Evolutionary conservation across 2,888 invertebrate species (phyloP).

Genomic region (Diogma glabrata): DNA sequence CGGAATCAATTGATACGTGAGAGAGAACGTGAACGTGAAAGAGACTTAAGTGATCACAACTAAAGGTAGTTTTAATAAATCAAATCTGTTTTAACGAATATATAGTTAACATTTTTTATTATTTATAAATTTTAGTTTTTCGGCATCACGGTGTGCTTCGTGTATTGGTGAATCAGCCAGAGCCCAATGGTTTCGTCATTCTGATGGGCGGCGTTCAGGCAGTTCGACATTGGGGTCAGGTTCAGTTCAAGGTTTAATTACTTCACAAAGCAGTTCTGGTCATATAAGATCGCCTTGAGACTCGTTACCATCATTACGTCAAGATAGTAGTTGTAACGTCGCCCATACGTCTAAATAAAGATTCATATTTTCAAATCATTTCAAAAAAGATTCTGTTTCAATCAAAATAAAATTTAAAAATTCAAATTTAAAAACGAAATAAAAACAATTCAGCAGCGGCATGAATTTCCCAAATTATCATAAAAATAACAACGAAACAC

Average conservation of each 20-base stretch:
- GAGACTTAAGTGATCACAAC: constrained; percentile 66
- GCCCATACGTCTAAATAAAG: too few relatives aligned
- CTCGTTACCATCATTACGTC: constrained; percentile 70
- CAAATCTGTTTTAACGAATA: too few relatives aligned
- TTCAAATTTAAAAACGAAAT: too few relatives aligned
- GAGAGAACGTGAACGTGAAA: constrained; percentile 57
- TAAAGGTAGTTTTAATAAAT: constrained; percentile 42
- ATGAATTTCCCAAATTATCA: too few relatives aligned
- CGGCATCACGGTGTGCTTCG: constrained; percentile 63
- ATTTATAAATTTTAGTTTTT: constrained; percentile 32
- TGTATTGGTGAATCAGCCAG: constrained; percentile 84
- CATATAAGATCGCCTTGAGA: constrained; percentile 81
- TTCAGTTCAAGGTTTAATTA: constrained; percentile 40
- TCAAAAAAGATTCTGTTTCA: too few relatives aligned
- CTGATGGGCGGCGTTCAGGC: constrained; percentile 75
- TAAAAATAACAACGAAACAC: too few relatives aligned
- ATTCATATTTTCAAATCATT: too few relatives aligned
- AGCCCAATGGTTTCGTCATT: constrained; percentile 82
- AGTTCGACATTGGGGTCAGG: constrained; percentile 56
- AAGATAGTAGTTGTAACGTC: constrained; percentile 80
- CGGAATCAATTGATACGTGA: constrained; percentile 71
- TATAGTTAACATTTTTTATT: too few relatives aligned
- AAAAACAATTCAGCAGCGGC: too few relatives aligned
- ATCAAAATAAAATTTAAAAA: too few relatives aligned
- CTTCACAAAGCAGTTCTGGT: constrained; percentile 35